Percentiles rank a stretch among this genome's conserved stretches.
Evolutionary conservation across 2,888 invertebrate genomes (phyloP).

Genomic region (Troilus luridus): DNA sequence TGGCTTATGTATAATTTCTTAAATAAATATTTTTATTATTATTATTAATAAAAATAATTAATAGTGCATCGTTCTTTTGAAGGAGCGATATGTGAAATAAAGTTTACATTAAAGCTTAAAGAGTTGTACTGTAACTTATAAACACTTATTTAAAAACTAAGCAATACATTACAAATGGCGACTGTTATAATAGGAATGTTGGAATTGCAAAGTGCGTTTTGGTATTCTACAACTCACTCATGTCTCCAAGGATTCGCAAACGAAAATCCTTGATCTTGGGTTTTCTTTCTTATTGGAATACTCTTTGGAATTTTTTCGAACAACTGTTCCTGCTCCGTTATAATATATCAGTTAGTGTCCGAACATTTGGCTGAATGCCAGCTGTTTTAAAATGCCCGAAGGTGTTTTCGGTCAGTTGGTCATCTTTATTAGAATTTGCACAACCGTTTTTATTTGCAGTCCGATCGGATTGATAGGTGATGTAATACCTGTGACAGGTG

Average conservation of each 20-base stretch:
- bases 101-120: no score
- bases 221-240: background rate
- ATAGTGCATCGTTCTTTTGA: no score
- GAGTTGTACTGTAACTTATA: no score
- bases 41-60: no score
- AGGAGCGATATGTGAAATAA: no score
- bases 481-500: background rate
- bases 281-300: background rate
- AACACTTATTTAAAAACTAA: background rate
- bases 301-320: background rate
- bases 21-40: no score
- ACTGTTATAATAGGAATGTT: background rate
- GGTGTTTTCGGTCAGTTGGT: constrained; percentile 3
- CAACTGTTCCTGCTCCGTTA: constrained; percentile 13
- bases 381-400: background rate
- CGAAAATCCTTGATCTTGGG: background rate
- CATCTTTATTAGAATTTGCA: background rate
- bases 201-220: background rate
- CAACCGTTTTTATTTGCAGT: background rate
- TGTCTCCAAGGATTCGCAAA: background rate
- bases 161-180: background rate
- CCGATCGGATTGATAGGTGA: background rate
- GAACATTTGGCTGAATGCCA: background rate
- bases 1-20: no score
- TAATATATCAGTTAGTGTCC: background rate